A percentile compares a stretch with the other conserved stretches of the same genome.
These are phyloP conservation scores for Sciurus carolinensis DNA, from an alignment of 2,797 vertebrate species.

Conservation along the genomic window DNA sequence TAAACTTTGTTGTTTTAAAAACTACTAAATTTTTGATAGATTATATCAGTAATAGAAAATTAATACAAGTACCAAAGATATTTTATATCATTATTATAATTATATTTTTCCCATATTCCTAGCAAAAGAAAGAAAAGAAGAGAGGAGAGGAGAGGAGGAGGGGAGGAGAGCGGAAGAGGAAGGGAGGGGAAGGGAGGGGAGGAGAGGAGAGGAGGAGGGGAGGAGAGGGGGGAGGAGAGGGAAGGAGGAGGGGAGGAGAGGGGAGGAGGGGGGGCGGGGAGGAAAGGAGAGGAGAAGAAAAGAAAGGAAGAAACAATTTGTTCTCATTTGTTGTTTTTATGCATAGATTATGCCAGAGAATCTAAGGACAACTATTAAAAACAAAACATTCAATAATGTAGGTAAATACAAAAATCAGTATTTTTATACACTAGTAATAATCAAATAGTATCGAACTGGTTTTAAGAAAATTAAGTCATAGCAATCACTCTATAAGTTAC, in stretches of 20 bases:
- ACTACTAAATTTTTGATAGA: not conserved
- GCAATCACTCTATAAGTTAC: not conserved
- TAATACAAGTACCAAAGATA: not conserved
- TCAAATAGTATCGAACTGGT: not conserved
- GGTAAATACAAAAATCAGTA: not conserved
- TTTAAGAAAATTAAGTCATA: slow-evolving; percentile 51
- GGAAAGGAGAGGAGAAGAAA: no score
- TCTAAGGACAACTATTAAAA: slow-evolving; percentile 50
- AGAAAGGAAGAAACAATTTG: slow-evolving; percentile 25
- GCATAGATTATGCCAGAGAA: slow-evolving; percentile 28
- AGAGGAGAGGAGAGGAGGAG: no score
- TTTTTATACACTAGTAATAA: not conserved
- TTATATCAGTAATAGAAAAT: slow-evolving; percentile 3
- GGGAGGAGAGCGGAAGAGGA: no score
- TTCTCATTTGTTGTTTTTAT: not conserved
- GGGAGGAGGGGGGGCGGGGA: no score
- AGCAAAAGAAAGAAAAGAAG: not conserved
- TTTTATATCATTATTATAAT: not conserved
- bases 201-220: no score
- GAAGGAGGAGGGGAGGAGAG: no score
- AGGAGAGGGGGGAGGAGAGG: no score
- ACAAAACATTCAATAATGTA: slow-evolving; percentile 50
- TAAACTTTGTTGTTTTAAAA: slow-evolving; percentile 29
- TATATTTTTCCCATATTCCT: not conserved
- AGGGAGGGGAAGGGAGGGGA: no score